A percentile compares a stretch with the other conserved stretches of the same genome.
These are phyloP conservation scores for Lytechinus pictus DNA, from an alignment of 35 echinoderm and acorn worm species.

Conservation along the genomic window DNA sequence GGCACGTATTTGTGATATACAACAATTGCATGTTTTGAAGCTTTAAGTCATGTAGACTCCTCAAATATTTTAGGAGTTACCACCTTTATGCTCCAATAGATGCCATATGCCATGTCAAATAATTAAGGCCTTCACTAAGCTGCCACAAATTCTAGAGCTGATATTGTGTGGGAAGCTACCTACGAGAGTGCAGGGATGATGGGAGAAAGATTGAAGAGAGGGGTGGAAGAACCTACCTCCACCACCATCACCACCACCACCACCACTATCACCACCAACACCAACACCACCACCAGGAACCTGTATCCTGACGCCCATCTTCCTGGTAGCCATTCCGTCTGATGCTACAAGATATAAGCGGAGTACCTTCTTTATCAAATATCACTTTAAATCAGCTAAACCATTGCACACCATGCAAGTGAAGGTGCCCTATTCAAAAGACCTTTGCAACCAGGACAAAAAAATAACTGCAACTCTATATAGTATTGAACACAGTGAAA, in stretches of 20 bases:
- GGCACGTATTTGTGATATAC: no score
- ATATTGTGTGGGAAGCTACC: not conserved
- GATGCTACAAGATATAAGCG: slow-evolving; percentile 8
- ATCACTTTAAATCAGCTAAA: not conserved
- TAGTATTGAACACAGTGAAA: not conserved
- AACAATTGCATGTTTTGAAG: no score
- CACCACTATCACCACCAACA: not conserved
- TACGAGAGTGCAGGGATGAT: not conserved
- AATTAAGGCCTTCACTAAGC: no score
- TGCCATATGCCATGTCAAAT: no score
- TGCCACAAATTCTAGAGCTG: not conserved
- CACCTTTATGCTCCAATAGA: no score
- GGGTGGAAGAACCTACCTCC: not conserved
- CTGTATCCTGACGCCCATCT: slow-evolving; percentile 39
- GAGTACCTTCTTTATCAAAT: not conserved
- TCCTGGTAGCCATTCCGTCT: slow-evolving; percentile 43
- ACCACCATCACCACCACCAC: not conserved
- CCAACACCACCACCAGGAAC: not conserved
- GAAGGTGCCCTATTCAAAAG: not conserved
- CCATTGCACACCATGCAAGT: not conserved
- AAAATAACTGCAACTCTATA: not conserved
- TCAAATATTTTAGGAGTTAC: no score
- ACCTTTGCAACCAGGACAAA: not conserved
- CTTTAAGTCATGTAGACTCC: no score
- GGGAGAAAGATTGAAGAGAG: not conserved